Percentiles rank a stretch among this genome's conserved stretches.
Evolutionary conservation across 2,888 invertebrate species (phyloP).

Genomic region (Ametastegia equiseti): DNA sequence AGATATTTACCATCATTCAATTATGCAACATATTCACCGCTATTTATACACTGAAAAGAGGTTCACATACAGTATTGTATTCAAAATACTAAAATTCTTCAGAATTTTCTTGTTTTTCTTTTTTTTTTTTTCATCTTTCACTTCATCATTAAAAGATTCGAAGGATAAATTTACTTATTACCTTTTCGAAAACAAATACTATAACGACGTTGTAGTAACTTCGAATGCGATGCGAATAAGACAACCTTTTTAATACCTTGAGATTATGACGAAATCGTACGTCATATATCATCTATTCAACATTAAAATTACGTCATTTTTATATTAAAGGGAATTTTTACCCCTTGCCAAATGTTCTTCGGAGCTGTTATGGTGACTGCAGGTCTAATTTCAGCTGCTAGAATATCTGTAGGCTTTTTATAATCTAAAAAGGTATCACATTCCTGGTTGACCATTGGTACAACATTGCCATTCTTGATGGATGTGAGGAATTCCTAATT

Average conservation of each 20-base stretch:
- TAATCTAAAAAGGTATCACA: conserved; percentile 67
- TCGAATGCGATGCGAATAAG: conserved; percentile 14
- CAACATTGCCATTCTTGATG: conserved; percentile 65
- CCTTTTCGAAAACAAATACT: conserved; percentile 41
- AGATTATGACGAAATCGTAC: conserved; percentile 46
- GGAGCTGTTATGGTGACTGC: conserved; percentile 38
- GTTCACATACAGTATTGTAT: conserved; percentile 38
- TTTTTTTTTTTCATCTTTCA: not conserved
- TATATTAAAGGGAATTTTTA: conserved; percentile 45
- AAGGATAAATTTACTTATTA: conserved; percentile 33
- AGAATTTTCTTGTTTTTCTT: not conserved
- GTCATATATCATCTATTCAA: conserved; percentile 41
- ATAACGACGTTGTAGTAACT: conserved; percentile 40
- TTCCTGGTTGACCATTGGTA: conserved; percentile 68
- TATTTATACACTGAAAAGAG: conserved; percentile 48
- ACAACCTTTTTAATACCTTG: conserved; percentile 29
- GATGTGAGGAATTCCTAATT: conserved; percentile 64
- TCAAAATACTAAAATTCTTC: conserved; percentile 43
- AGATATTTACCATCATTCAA: conserved; percentile 16
- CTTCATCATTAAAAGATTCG: not conserved
- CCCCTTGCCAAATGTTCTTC: conserved; percentile 44
- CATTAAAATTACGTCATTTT: conserved; percentile 45
- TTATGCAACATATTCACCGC: conserved; percentile 14
- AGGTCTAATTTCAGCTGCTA: conserved; percentile 56
- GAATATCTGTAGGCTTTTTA: conserved; percentile 62